Evolutionary conservation across 1,140 invertebrate genomes (phyloP), one percentile per base, ranked within the genome.

Genomic region (Arctopsyche grandis): DNA sequence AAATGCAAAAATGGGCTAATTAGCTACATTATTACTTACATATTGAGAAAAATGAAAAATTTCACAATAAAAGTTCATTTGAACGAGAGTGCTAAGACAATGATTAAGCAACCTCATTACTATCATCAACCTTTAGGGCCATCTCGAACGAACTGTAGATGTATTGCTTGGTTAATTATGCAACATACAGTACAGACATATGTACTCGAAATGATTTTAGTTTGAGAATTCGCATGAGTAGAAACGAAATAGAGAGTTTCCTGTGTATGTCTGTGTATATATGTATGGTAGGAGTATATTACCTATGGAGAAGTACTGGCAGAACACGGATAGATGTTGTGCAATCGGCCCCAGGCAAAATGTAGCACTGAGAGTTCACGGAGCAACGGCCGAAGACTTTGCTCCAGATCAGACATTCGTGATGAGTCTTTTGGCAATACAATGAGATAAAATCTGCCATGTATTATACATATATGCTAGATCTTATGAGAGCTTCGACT

Each of bases 181-280:
- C 4, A 52, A n/a, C 12, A 38, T 38, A 7, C 1, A 38, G 1
- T 4, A 7, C 29, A 7, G 1, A 38, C 29, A 38, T 38, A 38
- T 38, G 29, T 38, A 38, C 7, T 38, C 29, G 29, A 38, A 7
- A 38, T 38, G 29, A 38, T 38, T 38, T 38, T 7, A 38, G 29
- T 38, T 38, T 1, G 29, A 38, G 29, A 38, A 38, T 38, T 38
- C 29, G 29, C 29, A 38, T 38, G 29, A 38, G 29, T 38, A 7
- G 29, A 38, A 38, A 38, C 21, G 69, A 71, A 48, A 71, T 46
- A 1, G 69, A 74, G 71, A 74, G 46, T 74, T 74, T 74, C 71
- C 71, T 74, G 71, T 38, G 29, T 38, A 38, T 7, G 7, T 38
- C n/a, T n/a, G 7, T 7, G 7, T 38, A 38, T 7, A 38, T 38